Evolutionary conservation across 2,113 vertebrate genomes (phyloP), one percentile per base, ranked within the genome.

Genomic region (Halcyon senegalensis): DNA sequence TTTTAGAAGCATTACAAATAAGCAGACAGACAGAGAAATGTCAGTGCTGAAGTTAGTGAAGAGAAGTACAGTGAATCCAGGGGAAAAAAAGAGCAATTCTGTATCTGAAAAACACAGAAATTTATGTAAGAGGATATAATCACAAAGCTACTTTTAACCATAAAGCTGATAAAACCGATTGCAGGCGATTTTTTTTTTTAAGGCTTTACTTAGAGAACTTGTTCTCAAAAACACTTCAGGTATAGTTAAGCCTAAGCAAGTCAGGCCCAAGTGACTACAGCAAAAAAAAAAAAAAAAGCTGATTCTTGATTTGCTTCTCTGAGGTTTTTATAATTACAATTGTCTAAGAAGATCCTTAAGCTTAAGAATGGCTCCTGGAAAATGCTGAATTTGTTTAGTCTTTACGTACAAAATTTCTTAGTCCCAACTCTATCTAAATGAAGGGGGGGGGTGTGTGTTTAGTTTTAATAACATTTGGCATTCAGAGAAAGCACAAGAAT

Each of bases 391-490:
- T 78, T 43, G 13, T 21, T 60, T 1, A 68, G 5, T 10, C 21
- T 55, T 56, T 62, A 16, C 7, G 59, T 17, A 28, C 0, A 5
- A 6, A 70, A 83, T n/a, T 28, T 6, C 16, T 39, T 17, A 59
- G 8, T 24, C 16, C 3, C 16, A 41, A 70, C 51, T 30, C 8
- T 16, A 33, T 6, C 6, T 18, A 28, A 46, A 37, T 4, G 7
- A 24, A 5, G 9, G 27, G 15, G 3, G 10, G 13, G 2, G 7
- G 51, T 14, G 51, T 25, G 43, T 16, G 0, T 4, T 33, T 51
- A 39, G 5, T 76, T 72, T 44, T 37, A 28, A 18, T 27, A 72
- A 6, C 9, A 37, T 5, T 16, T n/a, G 16, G 10, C 24, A 39
- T 59, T 63, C 21, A 37, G 28, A 81, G 37, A 58, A 84, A 59